Evolutionary conservation across 2,797 vertebrate genomes (phyloP).

Genomic region (Danio tinwini): DNA sequence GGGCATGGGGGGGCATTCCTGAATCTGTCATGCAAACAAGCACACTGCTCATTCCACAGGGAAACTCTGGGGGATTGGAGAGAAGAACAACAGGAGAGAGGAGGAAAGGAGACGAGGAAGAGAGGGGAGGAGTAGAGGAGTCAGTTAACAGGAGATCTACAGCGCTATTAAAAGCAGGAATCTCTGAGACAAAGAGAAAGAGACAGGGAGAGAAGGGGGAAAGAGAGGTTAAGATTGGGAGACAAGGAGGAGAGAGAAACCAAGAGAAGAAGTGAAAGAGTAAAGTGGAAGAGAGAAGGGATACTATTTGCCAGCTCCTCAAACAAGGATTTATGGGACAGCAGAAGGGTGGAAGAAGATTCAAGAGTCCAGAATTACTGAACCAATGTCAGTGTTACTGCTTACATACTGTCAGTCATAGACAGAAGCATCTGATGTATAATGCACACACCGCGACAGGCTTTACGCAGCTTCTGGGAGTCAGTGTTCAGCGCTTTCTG

Average conservation of each 20-base stretch:
- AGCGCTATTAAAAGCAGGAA: conserved; percentile 52
- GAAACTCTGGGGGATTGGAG: conserved; percentile 63
- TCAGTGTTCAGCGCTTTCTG: conserved; percentile 1
- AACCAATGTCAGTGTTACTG: conserved; percentile 87
- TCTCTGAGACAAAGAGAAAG: conserved; percentile 23
- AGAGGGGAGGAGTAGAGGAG: conserved; percentile 63
- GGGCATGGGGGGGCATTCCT: conserved; percentile 48
- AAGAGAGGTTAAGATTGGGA: conserved; percentile 8
- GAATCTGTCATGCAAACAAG: conserved; percentile 86
- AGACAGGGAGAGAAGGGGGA: background rate
- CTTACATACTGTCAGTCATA: conserved; percentile 65
- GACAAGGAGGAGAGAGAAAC: background rate
- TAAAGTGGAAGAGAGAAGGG: background rate
- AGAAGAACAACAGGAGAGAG: background rate
- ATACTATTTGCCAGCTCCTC: conserved; percentile 40
- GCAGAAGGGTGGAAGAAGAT: conserved; percentile 18
- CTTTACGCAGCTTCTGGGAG: conserved; percentile 7
- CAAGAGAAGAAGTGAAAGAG: no score
- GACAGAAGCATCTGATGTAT: background rate
- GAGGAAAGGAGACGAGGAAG: conserved; percentile 49
- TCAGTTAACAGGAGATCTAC: conserved; percentile 57
- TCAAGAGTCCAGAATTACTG: conserved; percentile 47
- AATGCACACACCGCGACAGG: conserved; percentile 13
- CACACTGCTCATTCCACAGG: conserved; percentile 72
- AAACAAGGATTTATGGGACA: conserved; percentile 9